Evolutionary conservation across 1,140 invertebrate species (phyloP), one percentile per base, ranked within the genome.

Genomic region (Calliphora vicina): DNA sequence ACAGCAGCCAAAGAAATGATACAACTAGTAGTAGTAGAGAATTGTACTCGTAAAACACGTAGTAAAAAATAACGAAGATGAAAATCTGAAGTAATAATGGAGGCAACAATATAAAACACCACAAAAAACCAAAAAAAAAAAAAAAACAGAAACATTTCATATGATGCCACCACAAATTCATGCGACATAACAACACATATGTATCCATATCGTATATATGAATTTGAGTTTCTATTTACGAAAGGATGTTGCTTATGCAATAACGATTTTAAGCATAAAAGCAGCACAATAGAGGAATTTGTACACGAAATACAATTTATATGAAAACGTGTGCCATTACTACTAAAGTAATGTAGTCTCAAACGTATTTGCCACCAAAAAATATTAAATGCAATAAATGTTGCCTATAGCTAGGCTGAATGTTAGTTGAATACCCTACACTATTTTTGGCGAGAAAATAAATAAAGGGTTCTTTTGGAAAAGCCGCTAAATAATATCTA

Each of bases 221-320:
- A 15, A 57, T 57, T 13, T 20, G 61, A 17, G n/a, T 67, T 20
- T 67, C n/a, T 67, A 17, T 67, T 13, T 67, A 17, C 17, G 61
- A 23, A 61, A n/a, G 57, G 57, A 61, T n/a, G 4, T 20, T 23
- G 20, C n/a, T 25, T 23, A 67, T 67, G 35, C 35, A 35, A 67
- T 9, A 67, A 67, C 23, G 61, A 23, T 25, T 67, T 67, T 67
- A 23, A 67, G 61, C 20, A 17, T 67, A 78, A 43, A 43, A 43
- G 20, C 15, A 42, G 17, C 27, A 76, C 17, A 76, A 76, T n/a
- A n/a, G 50, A 57, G 42, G 35, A 76, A 76, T 42, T 23, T 43
- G 35, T 20, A 43, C 74, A 78, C 74, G 74, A 78, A 78, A 78
- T 25, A 78, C 35, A 78, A 78, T 78, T 78, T 78, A 45, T 78